These are phyloP conservation scores for Megaustenia siamemsis DNA, from an alignment of 2,888 invertebrate species.

Conservation along the genomic window DNA sequence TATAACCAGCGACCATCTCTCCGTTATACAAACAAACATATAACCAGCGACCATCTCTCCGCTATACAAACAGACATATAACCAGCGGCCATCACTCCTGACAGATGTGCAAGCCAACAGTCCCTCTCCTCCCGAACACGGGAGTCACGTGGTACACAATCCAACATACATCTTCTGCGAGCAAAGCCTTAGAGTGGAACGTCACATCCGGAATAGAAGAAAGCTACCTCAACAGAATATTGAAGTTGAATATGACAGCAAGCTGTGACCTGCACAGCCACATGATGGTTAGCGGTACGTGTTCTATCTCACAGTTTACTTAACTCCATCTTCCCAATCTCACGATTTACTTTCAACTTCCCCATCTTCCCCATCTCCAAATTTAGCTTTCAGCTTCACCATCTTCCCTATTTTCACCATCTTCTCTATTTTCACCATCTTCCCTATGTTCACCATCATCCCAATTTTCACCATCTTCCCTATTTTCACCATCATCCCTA, in stretches of 20 bases:
- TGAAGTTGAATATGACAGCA: background rate
- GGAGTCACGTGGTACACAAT: background rate
- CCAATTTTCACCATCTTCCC: no score
- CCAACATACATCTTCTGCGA: background rate
- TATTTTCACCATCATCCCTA: no score
- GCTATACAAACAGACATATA: no score
- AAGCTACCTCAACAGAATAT: background rate
- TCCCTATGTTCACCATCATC: no score
- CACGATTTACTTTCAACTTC: background rate
- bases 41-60: no score
- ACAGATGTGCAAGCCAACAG: background rate
- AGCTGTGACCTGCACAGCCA: background rate
- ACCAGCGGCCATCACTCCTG: no score
- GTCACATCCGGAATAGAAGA: background rate
- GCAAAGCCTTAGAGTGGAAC: background rate
- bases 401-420: no score
- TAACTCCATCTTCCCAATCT: background rate
- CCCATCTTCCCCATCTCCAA: background rate
- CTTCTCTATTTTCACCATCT: no score
- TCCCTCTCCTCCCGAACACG: background rate
- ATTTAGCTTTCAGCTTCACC: background rate
- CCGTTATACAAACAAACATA: no score
- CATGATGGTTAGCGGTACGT: background rate
- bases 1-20: no score
- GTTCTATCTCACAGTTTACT: background rate